Evolutionary conservation across 2,113 vertebrate species (phyloP), one percentile per base, ranked within the genome.

Genomic region (Myrmecophaga tridactyla): DNA sequence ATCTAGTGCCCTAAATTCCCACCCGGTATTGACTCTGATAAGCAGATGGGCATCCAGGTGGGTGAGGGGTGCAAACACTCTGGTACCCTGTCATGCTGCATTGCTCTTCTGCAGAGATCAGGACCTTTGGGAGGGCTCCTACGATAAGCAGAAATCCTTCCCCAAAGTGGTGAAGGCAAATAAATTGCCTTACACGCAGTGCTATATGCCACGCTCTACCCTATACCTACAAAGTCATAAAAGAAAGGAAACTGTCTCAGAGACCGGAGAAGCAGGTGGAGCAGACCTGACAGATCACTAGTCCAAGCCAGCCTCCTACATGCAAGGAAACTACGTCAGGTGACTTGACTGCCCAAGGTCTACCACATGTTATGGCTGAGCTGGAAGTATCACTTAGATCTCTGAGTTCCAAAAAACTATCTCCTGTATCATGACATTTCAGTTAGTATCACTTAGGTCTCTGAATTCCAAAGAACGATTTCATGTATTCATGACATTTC

Each of bases 1-100:
- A 77, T 14, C n/a, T 43, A 9, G 67, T 67, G 36, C 75, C 92
- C 87, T 81, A 92, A 95, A 94, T 73, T 82, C 56, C 90, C 36
- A 90, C 29, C 15, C 84, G 36, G 25, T 65, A 60, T 77, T 80
- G 90, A 95, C 81, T 77, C 67, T 89, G n/a, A 77, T 31, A 81
- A 85, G 87, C 41, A 89, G 46, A 72, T n/a, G 43, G n/a, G 73
- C 21, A 13, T 46, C 48, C 43, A 46, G 31, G 46, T 81, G 17
- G 48, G 39, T 36, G 41, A 56, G 36, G 69, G 60, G 41, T 34
- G 51, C 48, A 56, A 23, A 72, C 4, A 25, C 31, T 23, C 43
- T 6, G 87, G 41, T 31, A 7, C 36, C 15, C 10, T 8, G 9
- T n/a, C 31, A 41, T 0, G 14, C 7, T 1, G 10, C 4, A 29